phyloP scores from a whole-genome alignment of 2,888 invertebrate genomes.

The Drosophila demipolita region DNA sequence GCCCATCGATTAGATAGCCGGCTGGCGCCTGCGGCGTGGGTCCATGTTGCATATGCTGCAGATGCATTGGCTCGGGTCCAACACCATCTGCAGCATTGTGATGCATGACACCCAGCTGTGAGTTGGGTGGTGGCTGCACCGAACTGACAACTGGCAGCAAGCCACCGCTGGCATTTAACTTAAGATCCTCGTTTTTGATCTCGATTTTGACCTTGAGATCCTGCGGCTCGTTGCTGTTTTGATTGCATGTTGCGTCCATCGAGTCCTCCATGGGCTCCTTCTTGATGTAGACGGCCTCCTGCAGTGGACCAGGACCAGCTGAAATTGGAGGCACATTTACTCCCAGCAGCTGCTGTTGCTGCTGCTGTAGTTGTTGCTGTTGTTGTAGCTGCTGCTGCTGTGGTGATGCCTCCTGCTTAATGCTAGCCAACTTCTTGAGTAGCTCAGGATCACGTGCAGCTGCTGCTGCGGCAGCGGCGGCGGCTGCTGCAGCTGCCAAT shows the following conservation, averaged over 20 bases:
- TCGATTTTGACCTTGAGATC: slow-evolving; percentile 91
- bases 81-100: slow-evolving; percentile 69
- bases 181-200: slow-evolving; percentile 85
- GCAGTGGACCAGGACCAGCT: slow-evolving; percentile 52
- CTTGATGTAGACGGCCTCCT: slow-evolving; percentile 87
- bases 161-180: slow-evolving; percentile 59
- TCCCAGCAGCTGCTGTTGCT: slow-evolving; percentile 42
- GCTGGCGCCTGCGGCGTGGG: slow-evolving; percentile 71
- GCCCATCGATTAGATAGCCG: slow-evolving; percentile 81
- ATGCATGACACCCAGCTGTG: slow-evolving; percentile 62
- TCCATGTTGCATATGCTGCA: slow-evolving; percentile 75
- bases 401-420: slow-evolving; percentile 83
- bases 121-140: slow-evolving; percentile 42
- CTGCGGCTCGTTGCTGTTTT: slow-evolving; percentile 88
- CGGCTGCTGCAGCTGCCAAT: slow-evolving; percentile 30
- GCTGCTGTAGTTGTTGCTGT: slow-evolving; percentile 35
- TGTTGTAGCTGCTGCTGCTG: slow-evolving; percentile 45
- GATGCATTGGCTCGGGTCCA: slow-evolving; percentile 81
- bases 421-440: slow-evolving; percentile 84
- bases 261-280: slow-evolving; percentile 85
- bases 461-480: slow-evolving; percentile 52
- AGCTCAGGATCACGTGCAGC: slow-evolving; percentile 83
- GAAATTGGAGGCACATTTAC: slow-evolving; percentile 37
- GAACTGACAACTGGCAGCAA: slow-evolving; percentile 42
- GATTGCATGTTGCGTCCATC: slow-evolving; percentile 85